These are phyloP conservation scores for Sthenelais limicola DNA, from an alignment of 2,888 invertebrate genomes.

Conservation along the genomic window DNA sequence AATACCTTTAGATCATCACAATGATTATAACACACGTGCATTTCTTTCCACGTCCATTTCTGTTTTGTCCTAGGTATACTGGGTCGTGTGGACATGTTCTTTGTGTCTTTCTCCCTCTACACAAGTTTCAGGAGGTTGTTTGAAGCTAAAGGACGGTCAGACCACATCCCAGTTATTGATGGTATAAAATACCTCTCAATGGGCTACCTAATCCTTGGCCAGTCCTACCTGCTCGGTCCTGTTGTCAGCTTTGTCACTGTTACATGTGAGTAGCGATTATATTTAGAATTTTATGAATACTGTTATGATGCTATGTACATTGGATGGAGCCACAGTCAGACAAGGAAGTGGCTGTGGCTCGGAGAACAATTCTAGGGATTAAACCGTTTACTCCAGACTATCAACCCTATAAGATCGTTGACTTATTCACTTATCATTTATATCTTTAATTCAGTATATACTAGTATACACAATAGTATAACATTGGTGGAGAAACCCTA, in stretches of 20 bases:
- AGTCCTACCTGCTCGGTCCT: slow-evolving; percentile 11
- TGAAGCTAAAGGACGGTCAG: background rate
- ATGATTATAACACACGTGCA: background rate
- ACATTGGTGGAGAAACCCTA: too few relatives aligned
- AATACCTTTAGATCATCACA: background rate
- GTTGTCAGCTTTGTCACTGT: slow-evolving; percentile 13
- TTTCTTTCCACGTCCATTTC: background rate
- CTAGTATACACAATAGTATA: too few relatives aligned
- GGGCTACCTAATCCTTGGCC: slow-evolving; percentile 18
- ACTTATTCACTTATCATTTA: too few relatives aligned
- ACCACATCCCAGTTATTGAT: background rate
- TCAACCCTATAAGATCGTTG: too few relatives aligned
- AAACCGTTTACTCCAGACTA: too few relatives aligned
- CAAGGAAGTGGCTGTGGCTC: too few relatives aligned
- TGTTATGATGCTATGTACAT: too few relatives aligned
- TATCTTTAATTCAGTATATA: too few relatives aligned
- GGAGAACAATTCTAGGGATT: too few relatives aligned
- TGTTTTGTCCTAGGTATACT: background rate
- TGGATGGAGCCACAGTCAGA: too few relatives aligned
- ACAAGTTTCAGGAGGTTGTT: background rate
- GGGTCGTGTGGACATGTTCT: slow-evolving; percentile 1
- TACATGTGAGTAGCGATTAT: slow-evolving; percentile 1
- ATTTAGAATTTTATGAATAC: too few relatives aligned
- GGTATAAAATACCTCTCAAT: slow-evolving; percentile 6
- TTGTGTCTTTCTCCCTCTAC: slow-evolving; percentile 9